Evolutionary conservation across 1,140 invertebrate genomes (phyloP).

Genomic region (Homalodisca vitripennis): DNA sequence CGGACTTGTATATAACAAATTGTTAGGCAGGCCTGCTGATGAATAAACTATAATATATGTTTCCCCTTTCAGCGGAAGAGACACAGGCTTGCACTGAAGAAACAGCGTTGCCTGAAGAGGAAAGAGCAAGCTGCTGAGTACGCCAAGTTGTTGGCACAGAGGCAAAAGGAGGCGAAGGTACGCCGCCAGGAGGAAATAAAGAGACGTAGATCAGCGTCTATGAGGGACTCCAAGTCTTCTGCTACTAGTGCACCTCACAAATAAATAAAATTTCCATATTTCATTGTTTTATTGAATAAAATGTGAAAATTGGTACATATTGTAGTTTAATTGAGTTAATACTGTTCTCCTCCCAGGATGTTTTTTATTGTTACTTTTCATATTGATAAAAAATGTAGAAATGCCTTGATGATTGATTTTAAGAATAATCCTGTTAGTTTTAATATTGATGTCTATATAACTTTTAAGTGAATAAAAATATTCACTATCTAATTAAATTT

Average conservation of each 20-base stretch:
- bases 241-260: constrained; percentile 23
- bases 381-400: no score
- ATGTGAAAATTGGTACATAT: constrained; percentile 14
- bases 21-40: no score
- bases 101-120: constrained; percentile 79
- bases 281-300: constrained; percentile 21
- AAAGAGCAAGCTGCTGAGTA: constrained; percentile 93
- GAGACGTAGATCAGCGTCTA: constrained; percentile 72
- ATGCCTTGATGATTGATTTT: no score
- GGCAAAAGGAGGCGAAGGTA: constrained; percentile 97
- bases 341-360: no score
- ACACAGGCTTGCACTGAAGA: constrained; percentile 89
- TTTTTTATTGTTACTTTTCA: no score
- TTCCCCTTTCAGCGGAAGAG: constrained; percentile 75
- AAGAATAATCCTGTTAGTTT: no score
- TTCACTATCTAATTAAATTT: no score
- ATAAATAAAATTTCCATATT: neutral
- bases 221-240: constrained; percentile 70
- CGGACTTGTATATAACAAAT: no score
- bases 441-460: no score
- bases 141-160: constrained; percentile 91
- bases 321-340: no score
- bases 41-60: constrained; percentile 11
- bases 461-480: no score
- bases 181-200: constrained; percentile 72